Conservation (phyloP, 1,140 invertebrate species). For the Magallana angulata region DNA sequence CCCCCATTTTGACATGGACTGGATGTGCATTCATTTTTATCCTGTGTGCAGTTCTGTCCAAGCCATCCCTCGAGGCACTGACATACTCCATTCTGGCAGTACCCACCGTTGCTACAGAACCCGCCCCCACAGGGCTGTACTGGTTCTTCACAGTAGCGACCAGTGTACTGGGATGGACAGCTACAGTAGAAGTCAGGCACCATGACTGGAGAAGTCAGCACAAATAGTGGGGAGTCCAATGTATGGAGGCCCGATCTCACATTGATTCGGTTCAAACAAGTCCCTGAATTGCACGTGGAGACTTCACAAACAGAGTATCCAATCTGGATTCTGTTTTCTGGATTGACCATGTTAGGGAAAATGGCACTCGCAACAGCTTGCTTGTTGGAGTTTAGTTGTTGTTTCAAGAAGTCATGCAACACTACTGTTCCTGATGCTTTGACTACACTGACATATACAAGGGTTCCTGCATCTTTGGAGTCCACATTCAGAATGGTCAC, state of each 20-base stretch:
- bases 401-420: constrained; percentile 47
- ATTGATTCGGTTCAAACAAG: constrained; percentile 83
- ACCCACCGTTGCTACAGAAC: constrained; percentile 94
- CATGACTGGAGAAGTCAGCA: constrained; percentile 95
- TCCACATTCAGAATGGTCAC: constrained; percentile 52
- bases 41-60: constrained; percentile 89
- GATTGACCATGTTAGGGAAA: constrained; percentile 40
- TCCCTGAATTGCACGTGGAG: constrained; percentile 66
- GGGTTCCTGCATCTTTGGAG: constrained; percentile 2
- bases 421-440: constrained; percentile 42
- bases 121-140: constrained; percentile 88
- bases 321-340: constrained; percentile 60
- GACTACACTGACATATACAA: constrained; percentile 53
- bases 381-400: constrained; percentile 47
- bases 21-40: constrained; percentile 94
- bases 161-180: constrained; percentile 92
- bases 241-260: constrained; percentile 86
- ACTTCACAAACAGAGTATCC: constrained; percentile 56
- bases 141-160: constrained; percentile 89
- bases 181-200: constrained; percentile 93
- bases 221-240: constrained; percentile 87
- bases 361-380: constrained; percentile 41
- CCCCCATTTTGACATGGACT: constrained; percentile 77
- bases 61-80: constrained; percentile 88
- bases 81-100: constrained; percentile 91